These are phyloP conservation scores for Girardia tigrina DNA, from an alignment of 2,888 invertebrate genomes.

Conservation along the genomic window DNA sequence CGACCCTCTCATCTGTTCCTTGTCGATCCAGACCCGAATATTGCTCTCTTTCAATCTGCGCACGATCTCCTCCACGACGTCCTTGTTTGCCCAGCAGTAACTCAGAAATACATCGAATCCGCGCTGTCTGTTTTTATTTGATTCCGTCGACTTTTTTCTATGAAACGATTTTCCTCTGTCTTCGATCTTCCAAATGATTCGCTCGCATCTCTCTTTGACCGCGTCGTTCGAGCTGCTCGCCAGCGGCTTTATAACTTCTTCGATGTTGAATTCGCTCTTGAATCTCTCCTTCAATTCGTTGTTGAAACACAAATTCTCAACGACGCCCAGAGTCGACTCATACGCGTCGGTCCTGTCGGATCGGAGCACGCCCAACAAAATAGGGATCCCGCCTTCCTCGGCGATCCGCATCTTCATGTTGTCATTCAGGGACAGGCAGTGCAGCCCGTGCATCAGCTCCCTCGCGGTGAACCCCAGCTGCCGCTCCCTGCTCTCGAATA, in stretches of 20 bases:
- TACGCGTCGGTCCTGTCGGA: too few relatives aligned
- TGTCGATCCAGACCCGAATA: slow-evolving; percentile 34
- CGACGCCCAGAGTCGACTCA: background rate
- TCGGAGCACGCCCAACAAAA: too few relatives aligned
- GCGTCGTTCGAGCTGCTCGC: background rate
- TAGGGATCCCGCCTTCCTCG: too few relatives aligned
- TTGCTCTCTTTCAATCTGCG: background rate
- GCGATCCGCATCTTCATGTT: too few relatives aligned
- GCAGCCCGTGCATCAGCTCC: too few relatives aligned
- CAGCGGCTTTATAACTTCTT: background rate
- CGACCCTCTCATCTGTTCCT: slow-evolving; percentile 28
- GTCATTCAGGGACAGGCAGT: too few relatives aligned
- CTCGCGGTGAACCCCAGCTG: too few relatives aligned
- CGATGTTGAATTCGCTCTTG: background rate
- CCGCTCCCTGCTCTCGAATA: too few relatives aligned
- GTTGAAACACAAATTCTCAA: background rate
- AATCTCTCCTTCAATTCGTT: background rate
- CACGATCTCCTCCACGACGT: background rate
- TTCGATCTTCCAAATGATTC: background rate
- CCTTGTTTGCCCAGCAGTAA: background rate
- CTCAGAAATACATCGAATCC: background rate
- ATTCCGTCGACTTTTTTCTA: background rate
- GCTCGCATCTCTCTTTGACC: background rate
- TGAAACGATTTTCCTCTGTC: too few relatives aligned
- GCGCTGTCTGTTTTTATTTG: too few relatives aligned